Evolutionary conservation across 2,797 vertebrate genomes (phyloP), one percentile per base, ranked within the genome.

Genomic region (Aeoliscus strigatus): DNA sequence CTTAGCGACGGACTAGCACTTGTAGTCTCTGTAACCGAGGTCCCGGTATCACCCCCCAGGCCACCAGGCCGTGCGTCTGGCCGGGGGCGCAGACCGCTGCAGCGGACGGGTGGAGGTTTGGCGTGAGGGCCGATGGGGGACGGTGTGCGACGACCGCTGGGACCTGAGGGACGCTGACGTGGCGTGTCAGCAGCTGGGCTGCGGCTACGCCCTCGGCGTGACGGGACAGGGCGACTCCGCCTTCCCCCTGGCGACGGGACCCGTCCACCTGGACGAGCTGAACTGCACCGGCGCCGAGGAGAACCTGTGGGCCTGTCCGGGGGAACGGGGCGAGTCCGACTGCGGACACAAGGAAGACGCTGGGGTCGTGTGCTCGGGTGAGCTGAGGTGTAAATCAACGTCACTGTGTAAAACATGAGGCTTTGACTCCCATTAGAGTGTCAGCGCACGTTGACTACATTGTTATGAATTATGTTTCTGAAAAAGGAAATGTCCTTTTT

Each of bases 331-430:
- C 0, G 46, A 52, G 5, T 3, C 65, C 0, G 83, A 86, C 80
- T 89, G 88, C 4, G 85, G 87, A 24, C 88, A 89, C 71, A 89
- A 87, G 16, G 86, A 89, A 50, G 87, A 88, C 0, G 86, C 83
- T 10, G 84, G 83, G 4, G 75, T 89, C 5, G 42, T 84, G 1
- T 89, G 88, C 39, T 88, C 88, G 81, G 88, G 88, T 88, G 56
- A 38, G n/a, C 6, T 8, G 4, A 14, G 3, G n/a, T n/a, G n/a
- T n/a, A n/a, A n/a, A n/a, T n/a, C n/a, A n/a, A n/a, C n/a, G n/a
- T n/a, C n/a, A n/a, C n/a, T n/a, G n/a, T n/a, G n/a, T n/a, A n/a
- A n/a, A n/a, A n/a, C n/a, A n/a, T n/a, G n/a, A n/a, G n/a, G n/a
- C n/a, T n/a, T n/a, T n/a, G n/a, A n/a, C n/a, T n/a, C n/a, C n/a